Evolutionary conservation across 2,888 invertebrate genomes (phyloP).

Genomic region (Drosophila putrida): DNA sequence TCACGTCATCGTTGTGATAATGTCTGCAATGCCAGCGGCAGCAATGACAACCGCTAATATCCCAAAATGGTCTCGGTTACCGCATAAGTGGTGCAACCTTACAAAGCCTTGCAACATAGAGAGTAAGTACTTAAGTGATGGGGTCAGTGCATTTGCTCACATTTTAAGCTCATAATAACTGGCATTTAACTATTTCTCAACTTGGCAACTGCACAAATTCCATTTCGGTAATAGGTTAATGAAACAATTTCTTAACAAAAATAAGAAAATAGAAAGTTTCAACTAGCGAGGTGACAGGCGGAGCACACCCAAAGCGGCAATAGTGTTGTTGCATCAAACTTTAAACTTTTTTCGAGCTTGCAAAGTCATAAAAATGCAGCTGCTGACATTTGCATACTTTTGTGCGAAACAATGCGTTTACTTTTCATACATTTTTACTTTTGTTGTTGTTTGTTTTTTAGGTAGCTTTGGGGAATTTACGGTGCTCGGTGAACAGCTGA

Average conservation of each 20-base stretch:
- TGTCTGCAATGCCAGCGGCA: slow-evolving; percentile 53
- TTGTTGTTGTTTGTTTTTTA: slow-evolving; percentile 4
- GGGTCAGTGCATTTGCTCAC: slow-evolving; percentile 7
- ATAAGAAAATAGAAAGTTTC: slow-evolving; percentile 15
- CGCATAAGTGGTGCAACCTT: slow-evolving; percentile 19
- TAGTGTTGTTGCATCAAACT: slow-evolving; percentile 34
- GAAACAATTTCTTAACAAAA: slow-evolving; percentile 53
- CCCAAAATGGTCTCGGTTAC: slow-evolving; percentile 22
- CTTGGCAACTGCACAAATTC: slow-evolving; percentile 42
- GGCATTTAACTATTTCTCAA: slow-evolving; percentile 34
- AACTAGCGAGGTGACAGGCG: slow-evolving; percentile 9
- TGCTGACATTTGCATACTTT: slow-evolving; percentile 58
- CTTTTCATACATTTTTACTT: slow-evolving; percentile 6
- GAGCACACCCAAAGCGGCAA: slow-evolving; percentile 26
- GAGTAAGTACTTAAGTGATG: neutral
- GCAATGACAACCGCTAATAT: slow-evolving; percentile 51
- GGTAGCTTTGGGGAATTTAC: slow-evolving; percentile 50
- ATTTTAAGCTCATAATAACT: slow-evolving; percentile 1
- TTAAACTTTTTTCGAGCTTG: slow-evolving; percentile 16
- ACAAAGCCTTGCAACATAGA: neutral
- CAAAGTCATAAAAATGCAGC: slow-evolving; percentile 49
- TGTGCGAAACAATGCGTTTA: slow-evolving; percentile 64
- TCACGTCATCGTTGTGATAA: slow-evolving; percentile 52
- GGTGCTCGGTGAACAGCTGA: slow-evolving; percentile 32
- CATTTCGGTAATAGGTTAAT: slow-evolving; percentile 65